These are phyloP conservation scores for Fundulus diaphanus DNA, from an alignment of 2,797 vertebrate genomes.

Conservation along the genomic window DNA sequence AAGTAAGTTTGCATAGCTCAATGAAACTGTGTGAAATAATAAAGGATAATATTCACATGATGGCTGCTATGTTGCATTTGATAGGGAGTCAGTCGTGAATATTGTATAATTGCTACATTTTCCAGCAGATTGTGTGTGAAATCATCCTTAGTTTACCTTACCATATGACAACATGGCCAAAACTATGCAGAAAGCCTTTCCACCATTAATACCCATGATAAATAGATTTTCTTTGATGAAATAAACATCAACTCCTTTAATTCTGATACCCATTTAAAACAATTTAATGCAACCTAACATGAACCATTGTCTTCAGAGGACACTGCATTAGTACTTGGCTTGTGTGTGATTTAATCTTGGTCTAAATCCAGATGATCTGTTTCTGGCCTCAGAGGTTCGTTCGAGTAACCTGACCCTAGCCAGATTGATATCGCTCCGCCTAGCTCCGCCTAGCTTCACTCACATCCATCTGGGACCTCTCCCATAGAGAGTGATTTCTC, in stretches of 20 bases:
- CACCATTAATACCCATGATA: background rate
- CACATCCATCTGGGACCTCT: too few species aligned
- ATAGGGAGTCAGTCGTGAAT: conserved; percentile 46
- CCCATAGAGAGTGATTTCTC: too few species aligned
- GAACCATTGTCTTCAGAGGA: background rate
- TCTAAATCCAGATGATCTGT: background rate
- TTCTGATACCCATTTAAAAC: background rate
- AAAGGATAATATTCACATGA: conserved; percentile 38
- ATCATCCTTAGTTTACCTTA: conserved; percentile 43
- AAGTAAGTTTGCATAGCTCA: conserved; percentile 41
- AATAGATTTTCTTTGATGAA: background rate
- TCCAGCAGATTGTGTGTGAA: conserved; percentile 62
- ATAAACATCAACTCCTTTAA: background rate
- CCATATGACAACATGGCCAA: conserved; percentile 42
- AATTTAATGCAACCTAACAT: background rate
- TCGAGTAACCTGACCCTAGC: too few species aligned
- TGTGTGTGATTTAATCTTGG: background rate
- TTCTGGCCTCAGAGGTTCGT: background rate
- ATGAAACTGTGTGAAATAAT: conserved; percentile 59
- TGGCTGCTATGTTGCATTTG: conserved; percentile 30
- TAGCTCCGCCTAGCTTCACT: too few species aligned
- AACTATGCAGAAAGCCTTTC: background rate
- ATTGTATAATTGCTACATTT: conserved; percentile 53
- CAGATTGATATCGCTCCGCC: too few species aligned
- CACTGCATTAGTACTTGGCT: background rate